Conservation (phyloP, 2,888 invertebrate species). For the Plagodis dolabraria region DNA sequence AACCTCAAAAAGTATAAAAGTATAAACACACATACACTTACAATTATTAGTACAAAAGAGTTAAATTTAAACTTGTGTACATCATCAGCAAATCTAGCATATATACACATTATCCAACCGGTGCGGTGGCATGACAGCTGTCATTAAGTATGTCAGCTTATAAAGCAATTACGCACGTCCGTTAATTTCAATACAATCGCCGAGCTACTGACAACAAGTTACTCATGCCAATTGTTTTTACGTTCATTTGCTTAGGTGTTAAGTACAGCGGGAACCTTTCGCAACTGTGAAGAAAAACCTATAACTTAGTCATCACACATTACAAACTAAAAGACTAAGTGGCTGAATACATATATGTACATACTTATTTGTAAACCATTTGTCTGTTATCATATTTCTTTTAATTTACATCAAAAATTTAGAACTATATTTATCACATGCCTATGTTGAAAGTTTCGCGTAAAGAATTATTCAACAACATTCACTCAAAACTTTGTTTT, state of each 20-base stretch:
- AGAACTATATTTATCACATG: no score
- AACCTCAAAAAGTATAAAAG: no score
- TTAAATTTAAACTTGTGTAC: background rate
- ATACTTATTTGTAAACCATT: background rate
- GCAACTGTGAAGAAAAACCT: conserved; percentile 4
- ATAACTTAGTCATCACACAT: conserved; percentile 9
- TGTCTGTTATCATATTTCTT: no score
- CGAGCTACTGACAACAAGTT: background rate
- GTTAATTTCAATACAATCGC: conserved; percentile 15
- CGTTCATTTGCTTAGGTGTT: conserved; percentile 17
- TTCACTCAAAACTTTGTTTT: no score
- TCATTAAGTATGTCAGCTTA: conserved; percentile 7
- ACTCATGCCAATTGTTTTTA: conserved; percentile 5
- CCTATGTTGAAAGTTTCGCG: no score
- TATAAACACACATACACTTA: no score
- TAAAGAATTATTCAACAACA: no score
- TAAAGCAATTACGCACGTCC: conserved; percentile 14
- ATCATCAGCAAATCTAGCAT: background rate
- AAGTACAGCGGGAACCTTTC: conserved; percentile 1
- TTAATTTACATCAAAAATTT: no score
- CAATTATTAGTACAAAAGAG: no score
- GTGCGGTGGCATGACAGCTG: background rate
- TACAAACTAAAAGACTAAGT: background rate
- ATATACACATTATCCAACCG: background rate
- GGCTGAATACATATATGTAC: background rate